A percentile compares a stretch with the other conserved stretches of the same genome.
Evolutionary conservation across 2,888 invertebrate genomes (phyloP).

Genomic region (Pachymerium ferrugineum): DNA sequence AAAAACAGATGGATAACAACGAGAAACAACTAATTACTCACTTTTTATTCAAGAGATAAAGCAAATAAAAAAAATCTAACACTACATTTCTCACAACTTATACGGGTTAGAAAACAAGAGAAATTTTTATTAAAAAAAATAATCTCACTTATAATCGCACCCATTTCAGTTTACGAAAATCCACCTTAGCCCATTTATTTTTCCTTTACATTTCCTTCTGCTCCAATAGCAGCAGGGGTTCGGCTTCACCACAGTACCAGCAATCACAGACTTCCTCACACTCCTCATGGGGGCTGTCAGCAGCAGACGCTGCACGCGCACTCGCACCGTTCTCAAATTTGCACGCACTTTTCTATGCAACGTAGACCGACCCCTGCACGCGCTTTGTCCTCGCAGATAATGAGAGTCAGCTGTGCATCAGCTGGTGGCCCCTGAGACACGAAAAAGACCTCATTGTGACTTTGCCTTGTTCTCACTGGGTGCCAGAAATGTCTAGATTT

Average conservation of each 20-base stretch:
- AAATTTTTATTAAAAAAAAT: no score
- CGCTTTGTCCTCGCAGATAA: constrained; percentile 31
- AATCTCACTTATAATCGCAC: background rate
- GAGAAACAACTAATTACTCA: no score
- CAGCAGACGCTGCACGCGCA: constrained; percentile 23
- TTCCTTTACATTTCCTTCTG: constrained; percentile 21
- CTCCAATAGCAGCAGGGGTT: constrained; percentile 22
- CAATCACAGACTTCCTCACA: constrained; percentile 27
- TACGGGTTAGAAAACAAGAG: no score
- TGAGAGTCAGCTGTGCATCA: constrained; percentile 38
- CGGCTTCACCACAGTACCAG: constrained; percentile 21
- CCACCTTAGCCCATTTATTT: constrained; percentile 20
- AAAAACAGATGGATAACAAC: no score
- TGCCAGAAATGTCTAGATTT: background rate
- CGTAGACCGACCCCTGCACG: constrained; percentile 23
- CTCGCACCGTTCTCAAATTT: constrained; percentile 27
- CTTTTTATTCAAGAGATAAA: no score
- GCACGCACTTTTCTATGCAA: constrained; percentile 27
- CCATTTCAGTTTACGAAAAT: constrained; percentile 4
- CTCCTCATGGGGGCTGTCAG: constrained; percentile 27
- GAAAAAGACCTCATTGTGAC: constrained; percentile 18
- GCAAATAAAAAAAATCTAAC: no score
- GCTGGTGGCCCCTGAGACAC: constrained; percentile 32
- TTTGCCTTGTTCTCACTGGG: background rate
- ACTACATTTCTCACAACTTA: no score